Base-by-base conservation (phyloP, 2,888 invertebrate genomes). In the Maniola hyperantus region DNA sequence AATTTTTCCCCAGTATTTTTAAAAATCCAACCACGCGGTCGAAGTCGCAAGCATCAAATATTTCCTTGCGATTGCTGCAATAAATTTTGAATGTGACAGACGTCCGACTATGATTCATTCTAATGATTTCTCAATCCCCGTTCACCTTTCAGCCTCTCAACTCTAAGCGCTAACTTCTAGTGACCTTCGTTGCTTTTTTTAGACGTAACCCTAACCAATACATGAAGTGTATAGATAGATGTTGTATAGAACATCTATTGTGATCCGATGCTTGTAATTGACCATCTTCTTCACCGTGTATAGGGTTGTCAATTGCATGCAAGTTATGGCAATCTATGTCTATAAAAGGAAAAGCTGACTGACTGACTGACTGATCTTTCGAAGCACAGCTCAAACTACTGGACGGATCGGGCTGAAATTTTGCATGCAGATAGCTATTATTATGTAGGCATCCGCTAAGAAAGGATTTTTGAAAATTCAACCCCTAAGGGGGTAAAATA, bases 101-200 rank as follows among this genome's bases (percentile, higher is more conserved):
- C 48, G 18, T 26, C 13, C 2, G n/a, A n/a, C 34, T 11, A 33
- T 59, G 59, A 59, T 33, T 48, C 46, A 34, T 48, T 48, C 34
- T n/a, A 59, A 33, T 11, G 59, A 59, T 48, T 46, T 48, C 59
- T 34, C 46, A 59, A 48, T 48, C 46, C 44, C 58, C 57, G 20
- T 20, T 59, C 59, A 59, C 48, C 48, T 46, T 7, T 48, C 59
- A 59, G 48, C 48, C 48, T 46, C 13, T 48, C 59, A 59, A 46
- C 59, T 46, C 11, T 48, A 48, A 48, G 15, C 5, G 48, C 46
- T 39, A 20, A 48, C 44, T 46, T 46, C 15, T 58, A 15, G n/a
- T 48, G 46, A 59, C 59, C 59, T 59, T 59, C 20, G 15, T 34
- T 44, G 13, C 33, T 46, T 46, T 34, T 48, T 59, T 15, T 18